Evolutionary conservation across 2,888 invertebrate species (phyloP), one percentile per base, ranked within the genome.

Genomic region (Linnaemya vulpina): DNA sequence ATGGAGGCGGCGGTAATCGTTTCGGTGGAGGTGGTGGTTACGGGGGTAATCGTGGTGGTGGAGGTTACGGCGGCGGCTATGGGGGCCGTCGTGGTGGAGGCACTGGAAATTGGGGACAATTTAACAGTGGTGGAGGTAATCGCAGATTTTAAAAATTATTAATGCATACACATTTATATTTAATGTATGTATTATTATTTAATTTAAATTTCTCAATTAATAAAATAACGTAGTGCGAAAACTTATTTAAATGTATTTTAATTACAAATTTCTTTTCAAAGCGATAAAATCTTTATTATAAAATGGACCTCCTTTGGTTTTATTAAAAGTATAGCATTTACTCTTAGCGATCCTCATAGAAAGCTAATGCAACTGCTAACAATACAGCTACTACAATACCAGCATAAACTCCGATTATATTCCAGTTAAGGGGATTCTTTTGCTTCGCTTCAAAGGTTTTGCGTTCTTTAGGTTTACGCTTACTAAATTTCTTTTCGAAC

Each of bases 401-500:
- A 0, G 79, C 81, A 71, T 89, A 88, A 62, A 91, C 86, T 4
- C 86, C 85, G 20, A 88, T 20, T 13, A 88, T 76, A 60, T 88
- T 87, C 88, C 89, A 89, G 38, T 90, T 87, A 0, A 88, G 87
- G 0, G 75, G 46, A 58, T 88, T 86, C 11, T 86, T 83, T 22
- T 87, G 82, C 77, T 83, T 86, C 65, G 88, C 87, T 17, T 87
- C 85, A 4, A 82, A 40, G 3, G 87, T 58, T 92, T 93, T 93
- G 90, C 94, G 89, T 88, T 94, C 92, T 88, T 93, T 89, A 90
- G 90, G 90, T 91, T 95, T 95, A 88, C 95, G 95, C 55, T 95
- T 95, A 35, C 94, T 95, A 86, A 96, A 95, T 91, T 96, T 96
- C 92, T 96, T 95, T 89, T 96, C 95, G 90, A 95, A 97, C 89